These are phyloP conservation scores for Lasioglossum leucozonium DNA, from an alignment of 2,888 invertebrate species.

Conservation along the genomic window DNA sequence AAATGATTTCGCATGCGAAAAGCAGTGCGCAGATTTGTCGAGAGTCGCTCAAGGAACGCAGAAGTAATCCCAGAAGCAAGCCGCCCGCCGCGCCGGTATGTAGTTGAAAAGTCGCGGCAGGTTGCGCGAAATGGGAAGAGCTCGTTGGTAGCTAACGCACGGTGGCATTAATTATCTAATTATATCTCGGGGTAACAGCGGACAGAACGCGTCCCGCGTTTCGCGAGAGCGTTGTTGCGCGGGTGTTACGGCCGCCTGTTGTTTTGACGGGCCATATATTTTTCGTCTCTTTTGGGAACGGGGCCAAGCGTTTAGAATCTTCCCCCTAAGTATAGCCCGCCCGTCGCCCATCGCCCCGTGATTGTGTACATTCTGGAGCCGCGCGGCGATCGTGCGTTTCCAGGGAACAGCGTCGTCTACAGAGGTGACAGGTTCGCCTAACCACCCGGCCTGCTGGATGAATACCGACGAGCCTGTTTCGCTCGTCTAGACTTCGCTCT, in stretches of 20 bases:
- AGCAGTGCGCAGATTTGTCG: neutral
- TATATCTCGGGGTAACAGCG: slow-evolving; percentile 46
- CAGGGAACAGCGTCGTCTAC: slow-evolving; percentile 41
- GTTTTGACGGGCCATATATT: slow-evolving; percentile 74
- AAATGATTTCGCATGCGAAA: neutral
- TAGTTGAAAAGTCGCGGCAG: slow-evolving; percentile 19
- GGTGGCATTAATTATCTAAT: slow-evolving; percentile 62
- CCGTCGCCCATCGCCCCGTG: slow-evolving; percentile 43
- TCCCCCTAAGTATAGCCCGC: slow-evolving; percentile 78
- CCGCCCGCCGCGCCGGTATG: neutral
- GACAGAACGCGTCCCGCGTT: slow-evolving; percentile 35
- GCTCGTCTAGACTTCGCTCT: neutral
- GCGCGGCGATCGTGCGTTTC: slow-evolving; percentile 50
- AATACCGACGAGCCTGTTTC: slow-evolving; percentile 8
- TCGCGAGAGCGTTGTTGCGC: slow-evolving; percentile 60
- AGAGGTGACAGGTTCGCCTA: slow-evolving; percentile 28
- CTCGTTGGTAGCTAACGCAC: neutral
- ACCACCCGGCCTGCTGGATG: neutral
- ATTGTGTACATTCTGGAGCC: slow-evolving; percentile 41
- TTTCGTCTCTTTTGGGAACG: slow-evolving; percentile 74
- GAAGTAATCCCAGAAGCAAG: neutral
- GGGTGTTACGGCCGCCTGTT: slow-evolving; percentile 63
- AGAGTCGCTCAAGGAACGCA: neutral
- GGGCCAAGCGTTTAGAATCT: slow-evolving; percentile 77
- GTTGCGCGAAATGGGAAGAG: slow-evolving; percentile 11